Evolutionary conservation across 2,113 vertebrate genomes (phyloP), one percentile per base, ranked within the genome.

Genomic region (Progne subis): DNA sequence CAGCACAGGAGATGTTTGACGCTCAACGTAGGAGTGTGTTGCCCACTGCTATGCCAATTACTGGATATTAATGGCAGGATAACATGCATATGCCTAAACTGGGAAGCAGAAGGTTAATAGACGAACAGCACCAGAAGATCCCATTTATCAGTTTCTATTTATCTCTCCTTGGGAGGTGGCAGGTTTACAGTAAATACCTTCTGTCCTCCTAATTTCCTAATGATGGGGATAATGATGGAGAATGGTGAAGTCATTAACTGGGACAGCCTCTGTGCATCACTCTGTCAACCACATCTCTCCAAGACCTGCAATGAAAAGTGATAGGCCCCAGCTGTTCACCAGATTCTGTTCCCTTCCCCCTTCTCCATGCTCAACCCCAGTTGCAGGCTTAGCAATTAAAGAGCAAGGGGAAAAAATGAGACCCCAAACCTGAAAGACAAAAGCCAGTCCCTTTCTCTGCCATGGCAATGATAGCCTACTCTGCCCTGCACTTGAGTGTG

Each of bases 111-210:
- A 99, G 99, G 99, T 99, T 99, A 99, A 99, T 99, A 98, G 98
- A 99, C 90, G 98, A 99, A 98, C 99, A 98, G 98, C 98, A 97
- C 98, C 98, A 98, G 98, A 97, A 98, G 98, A 98, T 98, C 98
- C 96, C 99, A 99, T 99, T 99, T 99, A 99, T 99, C 99, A 99
- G 99, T 98, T 99, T 99, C 99, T 99, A 99, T 99, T 99, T 99
- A 99, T 99, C 99, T 99, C 99, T 99, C 99, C 99, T 99, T 99
- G 99, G 99, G 99, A 99, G 99, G 99, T 99, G 99, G 99, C 99
- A 99, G 99, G 98, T 99, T 99, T 99, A 99, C 99, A 99, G 99
- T 99, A 99, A 99, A 99, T 99, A 99, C 99, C 99, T 99, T 99
- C 99, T 99, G 99, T 99, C 99, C 99, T 98, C 97, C 98, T 99